These are phyloP conservation scores for Agriopis leucophaearia DNA, from an alignment of 2,888 invertebrate genomes.

Conservation along the genomic window DNA sequence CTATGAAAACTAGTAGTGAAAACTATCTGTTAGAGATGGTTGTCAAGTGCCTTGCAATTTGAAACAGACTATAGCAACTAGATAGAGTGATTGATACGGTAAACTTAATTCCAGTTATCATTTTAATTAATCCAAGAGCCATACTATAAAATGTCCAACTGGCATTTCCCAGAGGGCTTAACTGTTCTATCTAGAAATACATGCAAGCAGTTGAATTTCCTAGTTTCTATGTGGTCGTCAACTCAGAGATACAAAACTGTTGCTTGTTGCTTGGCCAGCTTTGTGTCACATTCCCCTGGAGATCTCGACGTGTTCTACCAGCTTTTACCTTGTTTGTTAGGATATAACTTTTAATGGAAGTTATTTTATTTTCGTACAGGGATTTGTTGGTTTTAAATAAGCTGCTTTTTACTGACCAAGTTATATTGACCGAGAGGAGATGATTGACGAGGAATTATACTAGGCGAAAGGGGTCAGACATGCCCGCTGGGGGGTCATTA, in stretches of 20 bases:
- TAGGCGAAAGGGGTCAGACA: too few relatives aligned
- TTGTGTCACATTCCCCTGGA: constrained; percentile 12
- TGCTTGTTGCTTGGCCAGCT: constrained; percentile 3
- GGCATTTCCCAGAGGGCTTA: background rate
- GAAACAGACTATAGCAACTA: too few relatives aligned
- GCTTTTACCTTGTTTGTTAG: constrained; percentile 11
- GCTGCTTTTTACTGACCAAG: too few relatives aligned
- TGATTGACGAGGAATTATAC: too few relatives aligned
- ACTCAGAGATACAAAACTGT: constrained; percentile 4
- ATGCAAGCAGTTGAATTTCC: background rate
- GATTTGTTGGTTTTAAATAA: too few relatives aligned
- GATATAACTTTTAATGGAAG: constrained; percentile 13
- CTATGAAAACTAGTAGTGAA: too few relatives aligned
- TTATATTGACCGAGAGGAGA: too few relatives aligned
- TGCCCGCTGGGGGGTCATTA: too few relatives aligned
- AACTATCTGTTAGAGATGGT: too few relatives aligned
- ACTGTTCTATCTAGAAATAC: constrained; percentile 2
- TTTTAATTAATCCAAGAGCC: constrained; percentile 3
- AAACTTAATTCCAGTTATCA: background rate
- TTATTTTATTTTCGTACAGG: too few relatives aligned
- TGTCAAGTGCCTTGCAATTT: too few relatives aligned
- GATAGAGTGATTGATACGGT: too few relatives aligned
- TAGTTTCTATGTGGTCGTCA: constrained; percentile 7
- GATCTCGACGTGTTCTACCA: constrained; percentile 1
- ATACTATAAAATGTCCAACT: background rate